These are phyloP conservation scores for Cynocephalus volans DNA, from an alignment of 2,113 vertebrate genomes.

Conservation along the genomic window DNA sequence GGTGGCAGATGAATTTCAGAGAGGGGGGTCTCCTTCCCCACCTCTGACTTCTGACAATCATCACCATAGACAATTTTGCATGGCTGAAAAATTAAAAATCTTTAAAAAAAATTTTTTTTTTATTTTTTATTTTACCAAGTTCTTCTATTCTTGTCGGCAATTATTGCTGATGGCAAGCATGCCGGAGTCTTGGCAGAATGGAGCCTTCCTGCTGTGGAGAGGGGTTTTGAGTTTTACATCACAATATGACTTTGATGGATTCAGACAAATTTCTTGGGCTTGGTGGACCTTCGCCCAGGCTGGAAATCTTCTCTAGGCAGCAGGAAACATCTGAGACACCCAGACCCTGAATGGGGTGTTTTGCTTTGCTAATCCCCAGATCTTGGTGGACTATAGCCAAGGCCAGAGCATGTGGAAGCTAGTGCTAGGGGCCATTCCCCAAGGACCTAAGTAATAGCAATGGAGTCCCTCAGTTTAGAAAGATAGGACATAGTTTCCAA, in stretches of 20 bases:
- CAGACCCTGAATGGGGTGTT: constrained; percentile 67
- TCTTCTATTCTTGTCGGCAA: constrained; percentile 56
- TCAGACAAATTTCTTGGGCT: constrained; percentile 82
- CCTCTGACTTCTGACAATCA: neutral
- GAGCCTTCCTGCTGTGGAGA: constrained; percentile 70
- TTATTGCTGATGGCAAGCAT: constrained; percentile 77
- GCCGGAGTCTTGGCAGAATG: constrained; percentile 78
- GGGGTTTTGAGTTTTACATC: constrained; percentile 78
- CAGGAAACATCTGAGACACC: constrained; percentile 80
- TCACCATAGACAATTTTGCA: constrained; percentile 14
- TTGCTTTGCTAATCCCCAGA: constrained; percentile 66
- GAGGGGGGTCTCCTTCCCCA: neutral
- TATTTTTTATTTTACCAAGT: constrained; percentile 17
- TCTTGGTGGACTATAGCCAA: neutral
- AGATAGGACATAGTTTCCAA: neutral
- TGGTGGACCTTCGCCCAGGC: constrained; percentile 73
- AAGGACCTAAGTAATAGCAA: neutral
- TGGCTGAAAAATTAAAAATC: constrained; percentile 50
- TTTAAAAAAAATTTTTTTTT: no score
- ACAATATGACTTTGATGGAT: constrained; percentile 81
- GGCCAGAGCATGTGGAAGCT: constrained; percentile 21
- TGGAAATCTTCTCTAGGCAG: constrained; percentile 78
- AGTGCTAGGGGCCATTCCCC: neutral
- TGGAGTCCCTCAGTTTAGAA: neutral
- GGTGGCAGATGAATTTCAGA: constrained; percentile 39